Evolutionary conservation across 2,113 vertebrate species (phyloP), one percentile per base, ranked within the genome.

Genomic region (Mirounga angustirostris): DNA sequence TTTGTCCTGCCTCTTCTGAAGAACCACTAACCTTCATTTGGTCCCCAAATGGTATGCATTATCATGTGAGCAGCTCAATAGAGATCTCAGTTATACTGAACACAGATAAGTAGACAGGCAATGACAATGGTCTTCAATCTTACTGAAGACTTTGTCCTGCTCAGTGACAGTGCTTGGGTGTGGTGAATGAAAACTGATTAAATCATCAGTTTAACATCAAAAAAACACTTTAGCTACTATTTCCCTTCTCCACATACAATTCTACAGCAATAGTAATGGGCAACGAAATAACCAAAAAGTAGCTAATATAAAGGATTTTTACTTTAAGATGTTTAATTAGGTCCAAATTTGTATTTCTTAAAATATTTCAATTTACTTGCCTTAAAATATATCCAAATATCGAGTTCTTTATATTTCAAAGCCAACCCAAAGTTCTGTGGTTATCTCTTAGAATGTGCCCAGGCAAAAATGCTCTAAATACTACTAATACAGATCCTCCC

Each of bases 1-100:
- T 87, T 86, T 95, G 92, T 90, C 69, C 58, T 63, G 56, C 40
- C 65, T 95, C 52, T 65, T 95, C 87, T 79, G 87, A 95, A 97
- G 93, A 91, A 80, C 15, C 8, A 78, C 30, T 59, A 79, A 11
- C 5, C 28, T 79, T 67, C 63, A 33, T 52, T 13, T 88, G 36
- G 9, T 90, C 50, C n/a, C 21, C 22, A 89, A 24, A 11, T 54
- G 19, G 43, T 52, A 63, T 43, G 21, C 43, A 90, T 33, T 63
- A 74, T 12, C 63, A 61, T 5, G 84, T 10, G 0, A 78, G 50
- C 81, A 69, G n/a, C 71, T 91, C 33, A 79, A 46, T 14, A 52
- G 7, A 52, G 71, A 80, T 11, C 36, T 85, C 78, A 67, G 36
- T 81, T 86, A 71, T 43, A 84, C 14, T 22, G 46, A 82, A 84